Evolutionary conservation across 2,113 vertebrate species (phyloP), one percentile per base, ranked within the genome.

Genomic region (Rhinoderma darwinii): DNA sequence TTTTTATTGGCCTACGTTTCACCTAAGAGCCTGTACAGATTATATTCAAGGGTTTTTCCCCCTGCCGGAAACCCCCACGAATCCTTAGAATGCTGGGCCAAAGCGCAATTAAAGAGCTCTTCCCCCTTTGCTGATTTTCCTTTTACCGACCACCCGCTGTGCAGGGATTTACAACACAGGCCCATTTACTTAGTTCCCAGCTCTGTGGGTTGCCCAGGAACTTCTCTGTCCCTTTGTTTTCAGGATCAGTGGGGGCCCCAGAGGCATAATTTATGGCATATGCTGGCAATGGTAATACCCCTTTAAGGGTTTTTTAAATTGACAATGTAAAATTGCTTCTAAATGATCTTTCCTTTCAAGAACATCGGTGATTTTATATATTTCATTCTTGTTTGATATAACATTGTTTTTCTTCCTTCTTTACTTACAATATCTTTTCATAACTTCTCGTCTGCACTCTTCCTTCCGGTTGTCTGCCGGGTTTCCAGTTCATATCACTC

Each of bases 401-500:
- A 84, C 39, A 30, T 44, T 56, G 9, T 85, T 78, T 54, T 50
- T 43, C 32, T 74, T 27, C 78, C 25, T 27, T 51, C 54, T 86
- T 66, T 82, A 18, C 79, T 87, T 63, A 81, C 76, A 20, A 30
- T 43, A 54, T 61, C 39, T 43, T 9, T 47, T 44, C 73, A 90
- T 91, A 89, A 89, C 87, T 90, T 89, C 63, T 92, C 80, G 89
- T 92, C 88, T 91, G 81, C 84, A 88, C 83, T 93, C 90, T 63
- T 91, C 90, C 84, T 79, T 82, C 88, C 91, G 89, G 89, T 90
- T 75, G 84, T 89, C n/a, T 90, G 82, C 83, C 92, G 92, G 87
- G 78, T 89, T 86, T 91, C 82, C 89, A 99, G 98, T 99, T 91
- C 96, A 91, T 91, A 96, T 99, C 91, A 97, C 96, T 93, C 97